A percentile compares a stretch with the other conserved stretches of the same genome.
Conservation (phyloP, 2,797 vertebrate species). For the Phataginus tetradactyla region DNA sequence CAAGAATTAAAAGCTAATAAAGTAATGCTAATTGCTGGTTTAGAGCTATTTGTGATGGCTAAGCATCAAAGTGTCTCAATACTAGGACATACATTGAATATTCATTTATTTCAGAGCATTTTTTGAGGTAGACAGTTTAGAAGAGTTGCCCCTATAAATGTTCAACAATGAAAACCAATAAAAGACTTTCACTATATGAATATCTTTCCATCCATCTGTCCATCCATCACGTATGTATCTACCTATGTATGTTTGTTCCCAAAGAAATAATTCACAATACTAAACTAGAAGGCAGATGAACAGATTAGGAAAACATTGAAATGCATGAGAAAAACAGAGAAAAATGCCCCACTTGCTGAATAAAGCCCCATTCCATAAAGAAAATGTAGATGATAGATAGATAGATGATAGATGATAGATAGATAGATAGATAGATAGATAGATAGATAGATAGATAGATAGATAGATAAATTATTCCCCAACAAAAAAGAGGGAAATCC, state of each 20-base stretch:
- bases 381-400: background rate
- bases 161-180: constrained; percentile 8
- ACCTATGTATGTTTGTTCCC: background rate
- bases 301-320: constrained; percentile 16
- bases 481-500: background rate
- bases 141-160: constrained; percentile 16
- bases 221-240: background rate
- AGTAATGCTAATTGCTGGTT: constrained; percentile 43
- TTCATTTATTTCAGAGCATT: constrained; percentile 56
- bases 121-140: constrained; percentile 58
- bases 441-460: background rate
- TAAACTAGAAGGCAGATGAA: background rate
- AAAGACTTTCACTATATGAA: background rate
- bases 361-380: background rate
- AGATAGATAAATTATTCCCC: background rate
- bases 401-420: background rate
- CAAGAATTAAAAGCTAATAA: constrained; percentile 61
- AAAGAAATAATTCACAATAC: constrained; percentile 5
- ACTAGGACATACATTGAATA: background rate
- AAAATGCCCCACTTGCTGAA: background rate
- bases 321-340: background rate
- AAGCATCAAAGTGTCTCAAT: constrained; percentile 64
- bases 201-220: background rate
- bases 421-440: background rate
- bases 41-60: constrained; percentile 63